phyloP scores from a whole-genome alignment of 2,797 vertebrate species.

The Characodon lateralis region DNA sequence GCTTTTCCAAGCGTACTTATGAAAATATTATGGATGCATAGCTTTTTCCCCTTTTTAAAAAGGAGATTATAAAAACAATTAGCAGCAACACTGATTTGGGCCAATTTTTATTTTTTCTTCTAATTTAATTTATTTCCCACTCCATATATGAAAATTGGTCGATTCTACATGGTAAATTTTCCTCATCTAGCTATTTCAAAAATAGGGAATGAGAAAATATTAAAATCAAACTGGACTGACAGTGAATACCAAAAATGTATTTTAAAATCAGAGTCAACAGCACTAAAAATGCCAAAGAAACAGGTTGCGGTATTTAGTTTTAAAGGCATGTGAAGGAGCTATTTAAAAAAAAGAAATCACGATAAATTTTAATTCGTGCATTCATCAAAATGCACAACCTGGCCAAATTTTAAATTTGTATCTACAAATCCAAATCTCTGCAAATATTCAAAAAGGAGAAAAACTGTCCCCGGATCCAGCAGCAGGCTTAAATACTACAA shows the following conservation, averaged over 20 bases:
- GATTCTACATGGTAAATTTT: background rate
- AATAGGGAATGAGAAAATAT: background rate
- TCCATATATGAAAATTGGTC: background rate
- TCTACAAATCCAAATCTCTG: background rate
- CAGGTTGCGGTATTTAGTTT: background rate
- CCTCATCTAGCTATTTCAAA: background rate
- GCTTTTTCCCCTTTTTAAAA: too few relatives aligned
- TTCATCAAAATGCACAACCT: background rate
- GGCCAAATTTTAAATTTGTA: background rate
- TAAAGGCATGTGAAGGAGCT: background rate
- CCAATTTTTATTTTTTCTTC: background rate
- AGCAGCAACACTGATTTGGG: too few relatives aligned
- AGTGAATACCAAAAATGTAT: background rate
- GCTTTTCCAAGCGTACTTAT: too few relatives aligned
- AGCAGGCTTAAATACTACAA: background rate
- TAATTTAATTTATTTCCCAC: background rate
- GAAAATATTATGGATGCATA: too few relatives aligned
- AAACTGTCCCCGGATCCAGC: background rate
- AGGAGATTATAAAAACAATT: too few relatives aligned
- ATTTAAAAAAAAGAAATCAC: too few relatives aligned
- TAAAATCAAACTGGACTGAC: background rate
- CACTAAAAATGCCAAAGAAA: background rate
- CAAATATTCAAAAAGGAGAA: background rate
- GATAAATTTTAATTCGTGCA: background rate
- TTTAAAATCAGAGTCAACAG: background rate